Conservation (phyloP, 2,113 vertebrate genomes). For the Corythaeola cristata region DNA sequence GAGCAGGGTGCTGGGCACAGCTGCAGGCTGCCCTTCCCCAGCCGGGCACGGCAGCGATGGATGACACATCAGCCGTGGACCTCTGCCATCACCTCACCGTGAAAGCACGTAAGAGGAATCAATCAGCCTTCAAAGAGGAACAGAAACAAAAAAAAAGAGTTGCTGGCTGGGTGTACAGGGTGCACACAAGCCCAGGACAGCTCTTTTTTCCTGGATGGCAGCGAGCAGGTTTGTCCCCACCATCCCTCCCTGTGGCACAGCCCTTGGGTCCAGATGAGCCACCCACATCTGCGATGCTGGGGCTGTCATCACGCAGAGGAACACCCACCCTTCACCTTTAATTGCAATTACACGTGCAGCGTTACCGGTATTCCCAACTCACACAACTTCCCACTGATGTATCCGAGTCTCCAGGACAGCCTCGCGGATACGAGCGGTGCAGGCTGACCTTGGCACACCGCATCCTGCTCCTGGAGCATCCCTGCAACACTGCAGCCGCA, state of each 20-base stretch:
- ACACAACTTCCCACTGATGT: not conserved
- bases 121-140: not conserved
- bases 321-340: not conserved
- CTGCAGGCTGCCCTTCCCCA: too few relatives aligned
- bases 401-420: not conserved
- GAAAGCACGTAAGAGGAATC: not conserved
- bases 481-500: not conserved
- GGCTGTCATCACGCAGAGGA: not conserved
- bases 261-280: not conserved
- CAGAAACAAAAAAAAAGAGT: not conserved
- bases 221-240: not conserved
- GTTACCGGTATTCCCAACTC: too few relatives aligned
- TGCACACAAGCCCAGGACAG: not conserved
- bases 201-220: not conserved
- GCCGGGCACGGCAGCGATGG: not conserved
- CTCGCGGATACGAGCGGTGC: rapidly evolving
- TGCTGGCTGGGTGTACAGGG: not conserved
- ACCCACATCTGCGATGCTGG: not conserved
- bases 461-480: not conserved
- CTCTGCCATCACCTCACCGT: not conserved
- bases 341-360: not conserved
- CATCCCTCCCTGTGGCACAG: not conserved
- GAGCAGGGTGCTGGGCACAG: not conserved
- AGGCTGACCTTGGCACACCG: not conserved
- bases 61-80: not conserved